Percentiles rank a stretch among this genome's conserved stretches.
Evolutionary conservation across 2,797 vertebrate genomes (phyloP).

Genomic region (Hozukius guyotensis): DNA sequence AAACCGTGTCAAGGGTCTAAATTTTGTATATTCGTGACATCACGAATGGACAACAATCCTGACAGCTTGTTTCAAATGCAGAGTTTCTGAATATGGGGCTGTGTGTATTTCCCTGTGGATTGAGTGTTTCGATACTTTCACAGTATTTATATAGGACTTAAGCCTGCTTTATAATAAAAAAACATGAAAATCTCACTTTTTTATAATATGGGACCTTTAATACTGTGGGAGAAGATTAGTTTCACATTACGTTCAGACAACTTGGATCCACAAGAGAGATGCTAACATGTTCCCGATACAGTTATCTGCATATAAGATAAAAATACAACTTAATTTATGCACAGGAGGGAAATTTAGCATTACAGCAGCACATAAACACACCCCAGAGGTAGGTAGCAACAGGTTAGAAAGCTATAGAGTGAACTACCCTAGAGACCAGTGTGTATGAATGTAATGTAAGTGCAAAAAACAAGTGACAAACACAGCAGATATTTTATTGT

Average conservation of each 20-base stretch:
- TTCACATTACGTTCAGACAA: neutral
- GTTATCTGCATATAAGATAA: neutral
- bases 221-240: neutral
- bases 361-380: neutral
- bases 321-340: neutral
- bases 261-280: neutral
- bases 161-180: too few relatives aligned
- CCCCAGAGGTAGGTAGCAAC: neutral
- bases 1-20: too few relatives aligned
- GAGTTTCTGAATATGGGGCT: too few relatives aligned
- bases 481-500: neutral
- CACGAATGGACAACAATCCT: too few relatives aligned
- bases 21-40: too few relatives aligned
- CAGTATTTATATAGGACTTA: too few relatives aligned
- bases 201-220: too few relatives aligned
- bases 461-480: neutral
- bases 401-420: neutral
- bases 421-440: neutral
- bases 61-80: too few relatives aligned
- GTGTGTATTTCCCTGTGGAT: too few relatives aligned
- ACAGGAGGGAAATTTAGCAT: neutral
- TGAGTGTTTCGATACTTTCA: too few relatives aligned
- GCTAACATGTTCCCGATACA: neutral
- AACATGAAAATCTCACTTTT: too few relatives aligned
- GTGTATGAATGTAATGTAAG: neutral